These are phyloP conservation scores for Euglossa dilemma DNA, from an alignment of 1,140 invertebrate species.

Conservation along the genomic window DNA sequence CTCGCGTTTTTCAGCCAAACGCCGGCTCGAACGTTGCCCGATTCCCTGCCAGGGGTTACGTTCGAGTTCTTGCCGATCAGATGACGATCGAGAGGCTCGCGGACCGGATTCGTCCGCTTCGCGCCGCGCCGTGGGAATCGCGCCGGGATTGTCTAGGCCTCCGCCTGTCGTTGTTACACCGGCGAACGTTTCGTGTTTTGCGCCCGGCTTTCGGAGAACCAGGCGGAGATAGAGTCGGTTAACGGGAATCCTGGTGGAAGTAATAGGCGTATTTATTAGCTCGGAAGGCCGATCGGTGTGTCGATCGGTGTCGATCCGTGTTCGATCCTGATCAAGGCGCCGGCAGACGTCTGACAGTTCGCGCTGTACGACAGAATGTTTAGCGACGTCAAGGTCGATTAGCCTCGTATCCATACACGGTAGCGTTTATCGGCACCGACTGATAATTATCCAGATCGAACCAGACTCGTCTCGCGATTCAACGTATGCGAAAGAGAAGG, in stretches of 20 bases:
- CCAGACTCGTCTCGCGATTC: too few relatives aligned
- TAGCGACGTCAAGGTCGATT: too few relatives aligned
- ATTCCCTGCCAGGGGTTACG: background rate
- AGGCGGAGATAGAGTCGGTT: background rate
- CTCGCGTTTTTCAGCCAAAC: constrained; percentile 19
- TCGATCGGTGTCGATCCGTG: background rate
- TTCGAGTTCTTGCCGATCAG: background rate
- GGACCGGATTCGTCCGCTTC: background rate
- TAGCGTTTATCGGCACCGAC: too few relatives aligned
- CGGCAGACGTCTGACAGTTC: too few relatives aligned
- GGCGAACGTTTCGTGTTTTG: background rate
- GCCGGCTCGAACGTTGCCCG: background rate
- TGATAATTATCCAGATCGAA: too few relatives aligned
- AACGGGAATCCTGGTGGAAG: background rate
- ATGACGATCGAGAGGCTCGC: background rate
- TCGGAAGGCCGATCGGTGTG: background rate
- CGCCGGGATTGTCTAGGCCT: background rate
- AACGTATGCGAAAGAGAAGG: too few relatives aligned
- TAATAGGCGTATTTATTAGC: background rate
- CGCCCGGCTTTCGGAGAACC: background rate
- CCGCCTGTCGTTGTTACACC: background rate
- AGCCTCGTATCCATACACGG: too few relatives aligned
- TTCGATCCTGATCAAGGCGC: too few relatives aligned
- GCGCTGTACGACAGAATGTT: too few relatives aligned
- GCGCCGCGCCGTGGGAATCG: background rate